Evolutionary conservation across 1,140 invertebrate species (phyloP).

Genomic region (Drosophila rufa): DNA sequence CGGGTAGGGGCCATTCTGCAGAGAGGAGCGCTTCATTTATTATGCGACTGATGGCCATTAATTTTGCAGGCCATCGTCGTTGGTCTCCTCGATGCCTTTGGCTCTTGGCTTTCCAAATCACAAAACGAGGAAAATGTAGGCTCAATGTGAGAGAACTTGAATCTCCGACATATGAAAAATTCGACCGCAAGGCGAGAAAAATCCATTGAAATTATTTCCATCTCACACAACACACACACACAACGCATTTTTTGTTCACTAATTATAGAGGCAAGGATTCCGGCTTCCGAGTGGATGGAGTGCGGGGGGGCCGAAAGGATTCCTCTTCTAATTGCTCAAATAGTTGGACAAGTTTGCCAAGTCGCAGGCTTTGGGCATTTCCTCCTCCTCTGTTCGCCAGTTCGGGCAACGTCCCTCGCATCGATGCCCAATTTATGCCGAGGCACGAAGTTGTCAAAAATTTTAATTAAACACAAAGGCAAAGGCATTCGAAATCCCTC

Average conservation of each 20-base stretch:
- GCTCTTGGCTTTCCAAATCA: background rate
- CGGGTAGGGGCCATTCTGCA: constrained; percentile 11
- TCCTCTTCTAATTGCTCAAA: constrained; percentile 72
- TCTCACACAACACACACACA: background rate
- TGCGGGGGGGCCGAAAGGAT: constrained; percentile 1
- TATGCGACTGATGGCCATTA: constrained; percentile 81
- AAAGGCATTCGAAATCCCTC: constrained; percentile 15
- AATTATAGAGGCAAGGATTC: constrained; percentile 22
- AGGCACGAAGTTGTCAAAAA: constrained; percentile 73
- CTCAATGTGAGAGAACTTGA: constrained; percentile 13
- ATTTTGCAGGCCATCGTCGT: constrained; percentile 62
- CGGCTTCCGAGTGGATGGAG: too few relatives aligned
- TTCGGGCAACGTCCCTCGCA: constrained; percentile 16
- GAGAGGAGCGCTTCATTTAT: constrained; percentile 71
- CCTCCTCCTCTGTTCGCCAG: background rate
- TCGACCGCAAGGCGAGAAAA: constrained; percentile 1
- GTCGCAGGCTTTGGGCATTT: constrained; percentile 17
- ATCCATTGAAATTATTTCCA: constrained; percentile 2
- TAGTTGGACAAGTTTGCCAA: constrained; percentile 59
- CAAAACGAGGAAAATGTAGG: background rate
- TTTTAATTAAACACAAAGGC: constrained; percentile 70
- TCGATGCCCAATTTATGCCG: constrained; percentile 71
- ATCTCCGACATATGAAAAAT: constrained; percentile 13
- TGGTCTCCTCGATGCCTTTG: background rate
- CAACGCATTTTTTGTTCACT: constrained; percentile 31